These are phyloP conservation scores for Anolis sagrei DNA, from an alignment of 2,113 vertebrate genomes.

Conservation along the genomic window DNA sequence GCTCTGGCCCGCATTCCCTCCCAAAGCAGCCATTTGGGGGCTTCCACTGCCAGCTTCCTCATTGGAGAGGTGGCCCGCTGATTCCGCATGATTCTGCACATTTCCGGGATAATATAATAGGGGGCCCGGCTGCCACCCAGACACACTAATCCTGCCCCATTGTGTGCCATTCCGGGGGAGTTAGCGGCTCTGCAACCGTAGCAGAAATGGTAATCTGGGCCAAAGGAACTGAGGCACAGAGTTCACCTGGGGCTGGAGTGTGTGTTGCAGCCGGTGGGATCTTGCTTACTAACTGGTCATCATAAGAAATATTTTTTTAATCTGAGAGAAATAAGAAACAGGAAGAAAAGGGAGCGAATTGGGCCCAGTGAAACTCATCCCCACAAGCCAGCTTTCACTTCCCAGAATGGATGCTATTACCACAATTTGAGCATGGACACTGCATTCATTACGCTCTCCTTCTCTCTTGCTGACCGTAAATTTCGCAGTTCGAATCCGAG, in stretches of 20 bases:
- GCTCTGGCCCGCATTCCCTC: neutral
- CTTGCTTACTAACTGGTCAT: neutral
- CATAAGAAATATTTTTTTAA: too few relatives aligned
- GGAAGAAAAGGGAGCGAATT: too few relatives aligned
- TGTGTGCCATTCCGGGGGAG: neutral
- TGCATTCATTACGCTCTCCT: too few relatives aligned
- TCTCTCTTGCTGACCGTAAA: too few relatives aligned
- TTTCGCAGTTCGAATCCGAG: too few relatives aligned
- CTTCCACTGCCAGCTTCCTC: neutral
- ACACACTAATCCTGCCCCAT: neutral
- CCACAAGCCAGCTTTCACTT: neutral
- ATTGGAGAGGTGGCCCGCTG: too few relatives aligned
- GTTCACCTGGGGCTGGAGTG: neutral
- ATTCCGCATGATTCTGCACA: neutral
- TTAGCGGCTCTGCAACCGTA: neutral
- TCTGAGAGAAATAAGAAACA: too few relatives aligned
- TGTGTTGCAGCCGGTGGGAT: neutral
- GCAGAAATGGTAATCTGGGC: neutral
- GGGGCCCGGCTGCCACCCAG: too few relatives aligned
- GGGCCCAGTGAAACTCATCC: too few relatives aligned
- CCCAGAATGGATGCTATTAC: neutral
- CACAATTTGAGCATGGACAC: too few relatives aligned
- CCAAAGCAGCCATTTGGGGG: neutral
- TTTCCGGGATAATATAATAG: neutral
- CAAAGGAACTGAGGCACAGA: neutral